A percentile compares a stretch with the other conserved stretches of the same genome.
phyloP scores from a whole-genome alignment of 2,888 invertebrate genomes.

The Tachina lurida region DNA sequence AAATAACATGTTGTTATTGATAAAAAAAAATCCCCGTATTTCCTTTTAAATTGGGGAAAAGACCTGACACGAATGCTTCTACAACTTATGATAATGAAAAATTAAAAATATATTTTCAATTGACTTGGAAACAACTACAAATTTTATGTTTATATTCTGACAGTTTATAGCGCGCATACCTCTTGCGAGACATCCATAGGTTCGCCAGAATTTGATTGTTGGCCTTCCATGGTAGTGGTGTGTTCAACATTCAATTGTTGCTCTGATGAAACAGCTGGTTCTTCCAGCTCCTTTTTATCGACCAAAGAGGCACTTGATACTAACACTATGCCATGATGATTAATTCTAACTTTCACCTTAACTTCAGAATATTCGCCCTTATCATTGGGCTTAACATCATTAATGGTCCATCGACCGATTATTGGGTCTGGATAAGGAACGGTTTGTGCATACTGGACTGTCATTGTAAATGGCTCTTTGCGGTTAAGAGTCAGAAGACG shows the following conservation, averaged over 20 bases:
- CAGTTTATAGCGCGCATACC: conserved; percentile 78
- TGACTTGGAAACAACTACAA: conserved; percentile 45
- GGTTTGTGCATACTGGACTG: conserved; percentile 90
- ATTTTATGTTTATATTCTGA: conserved; percentile 9
- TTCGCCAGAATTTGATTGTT: conserved; percentile 80
- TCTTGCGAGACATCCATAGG: conserved; percentile 83
- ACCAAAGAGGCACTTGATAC: conserved; percentile 93
- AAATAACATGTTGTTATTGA: conserved; percentile 40
- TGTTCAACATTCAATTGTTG: conserved; percentile 76
- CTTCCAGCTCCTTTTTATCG: conserved; percentile 87
- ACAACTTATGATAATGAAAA: conserved; percentile 38
- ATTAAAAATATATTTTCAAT: conserved; percentile 63
- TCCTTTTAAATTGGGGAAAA: conserved; percentile 5
- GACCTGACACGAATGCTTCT: conserved; percentile 31
- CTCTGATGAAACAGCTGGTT: conserved; percentile 77
- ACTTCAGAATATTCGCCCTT: conserved; percentile 97
- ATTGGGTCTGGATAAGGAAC: conserved; percentile 90
- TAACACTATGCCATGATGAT: conserved; percentile 95
- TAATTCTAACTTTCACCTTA: conserved; percentile 97
- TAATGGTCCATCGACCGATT: conserved; percentile 92
- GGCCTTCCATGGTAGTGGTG: conserved; percentile 75
- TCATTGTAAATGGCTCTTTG: conserved; percentile 93
- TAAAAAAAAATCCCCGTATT: conserved; percentile 19
- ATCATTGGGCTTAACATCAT: conserved; percentile 92
- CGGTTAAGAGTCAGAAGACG: conserved; percentile 97